A percentile compares a stretch with the other conserved stretches of the same genome.
These are phyloP conservation scores for Aphidius colemani DNA, from an alignment of 2,888 invertebrate species.

Conservation along the genomic window DNA sequence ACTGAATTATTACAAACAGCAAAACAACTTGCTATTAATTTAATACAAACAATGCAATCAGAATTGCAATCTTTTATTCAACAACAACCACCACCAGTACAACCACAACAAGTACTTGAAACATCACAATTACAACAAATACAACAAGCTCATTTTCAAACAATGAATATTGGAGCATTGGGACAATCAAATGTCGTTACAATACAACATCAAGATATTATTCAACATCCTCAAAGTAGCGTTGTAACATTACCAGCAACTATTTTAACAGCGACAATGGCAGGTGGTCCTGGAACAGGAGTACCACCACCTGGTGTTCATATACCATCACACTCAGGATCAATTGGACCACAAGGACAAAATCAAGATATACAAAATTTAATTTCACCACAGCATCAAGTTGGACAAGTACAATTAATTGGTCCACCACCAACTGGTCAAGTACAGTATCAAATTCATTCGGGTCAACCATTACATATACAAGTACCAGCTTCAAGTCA, in stretches of 20 bases:
- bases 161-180: slow-evolving; percentile 57
- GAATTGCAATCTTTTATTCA: slow-evolving; percentile 61
- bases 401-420: slow-evolving; percentile 56
- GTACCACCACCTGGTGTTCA: slow-evolving; percentile 58
- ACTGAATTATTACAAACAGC: slow-evolving; percentile 72
- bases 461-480: slow-evolving; percentile 54
- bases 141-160: slow-evolving; percentile 58
- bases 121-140: slow-evolving; percentile 52
- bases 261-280: slow-evolving; percentile 56
- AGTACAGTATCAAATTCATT: slow-evolving; percentile 57
- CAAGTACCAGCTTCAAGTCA: slow-evolving; percentile 50
- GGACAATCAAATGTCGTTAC: slow-evolving; percentile 58
- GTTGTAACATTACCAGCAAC: slow-evolving; percentile 55
- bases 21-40: slow-evolving; percentile 74
- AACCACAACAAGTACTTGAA: slow-evolving; percentile 58
- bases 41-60: slow-evolving; percentile 77
- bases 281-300: slow-evolving; percentile 50
- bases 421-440: slow-evolving; percentile 57
- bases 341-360: slow-evolving; percentile 54
- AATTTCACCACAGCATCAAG: slow-evolving; percentile 53
- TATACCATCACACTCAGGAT: slow-evolving; percentile 56
- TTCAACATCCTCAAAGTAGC: slow-evolving; percentile 57
- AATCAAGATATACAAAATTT: slow-evolving; percentile 57
- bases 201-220: slow-evolving; percentile 59
- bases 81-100: slow-evolving; percentile 59